Conservation (phyloP, 2,113 vertebrate genomes). For the Oxygymnocypris stewartii region DNA sequence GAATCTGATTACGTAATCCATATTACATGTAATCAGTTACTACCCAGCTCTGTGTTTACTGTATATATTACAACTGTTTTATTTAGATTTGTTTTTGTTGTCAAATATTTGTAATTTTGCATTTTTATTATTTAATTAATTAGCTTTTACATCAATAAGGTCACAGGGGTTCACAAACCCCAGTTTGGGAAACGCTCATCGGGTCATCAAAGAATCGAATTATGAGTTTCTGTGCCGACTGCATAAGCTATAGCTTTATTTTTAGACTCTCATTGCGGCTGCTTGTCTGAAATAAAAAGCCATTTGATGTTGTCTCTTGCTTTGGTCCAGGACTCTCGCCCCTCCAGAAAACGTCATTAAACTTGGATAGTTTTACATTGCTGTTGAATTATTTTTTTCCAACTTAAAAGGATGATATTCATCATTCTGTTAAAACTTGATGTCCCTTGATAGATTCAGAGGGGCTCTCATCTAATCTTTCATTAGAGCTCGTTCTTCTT, state of each 20-base stretch:
- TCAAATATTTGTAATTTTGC: not conserved
- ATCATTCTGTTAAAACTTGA: conserved; percentile 55
- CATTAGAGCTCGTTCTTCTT: conserved; percentile 59
- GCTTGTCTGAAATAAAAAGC: not conserved
- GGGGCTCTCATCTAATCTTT: conserved; percentile 49
- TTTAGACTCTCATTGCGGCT: not conserved
- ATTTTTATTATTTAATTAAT: not conserved
- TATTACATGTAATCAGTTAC: too few species aligned
- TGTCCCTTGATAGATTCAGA: conserved; percentile 46
- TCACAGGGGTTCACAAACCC: not conserved
- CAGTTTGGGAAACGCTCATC: too few species aligned
- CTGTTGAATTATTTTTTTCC: conserved; percentile 33
- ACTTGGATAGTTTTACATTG: conserved; percentile 55
- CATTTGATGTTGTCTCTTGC: conserved; percentile 22
- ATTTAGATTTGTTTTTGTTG: too few species aligned
- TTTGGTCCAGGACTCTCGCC: conserved; percentile 7
- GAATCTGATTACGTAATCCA: too few species aligned
- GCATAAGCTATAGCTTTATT: not conserved
- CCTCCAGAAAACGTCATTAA: conserved; percentile 52
- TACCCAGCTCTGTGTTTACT: too few species aligned
- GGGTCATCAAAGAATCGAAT: not conserved
- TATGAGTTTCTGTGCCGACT: not conserved
- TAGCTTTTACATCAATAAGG: not conserved
- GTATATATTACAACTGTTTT: too few species aligned
- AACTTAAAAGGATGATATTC: conserved; percentile 58